Percentiles rank a stretch among this genome's conserved stretches.
phyloP scores from a whole-genome alignment of 2,888 invertebrate species.

The Hedya salicella region DNA sequence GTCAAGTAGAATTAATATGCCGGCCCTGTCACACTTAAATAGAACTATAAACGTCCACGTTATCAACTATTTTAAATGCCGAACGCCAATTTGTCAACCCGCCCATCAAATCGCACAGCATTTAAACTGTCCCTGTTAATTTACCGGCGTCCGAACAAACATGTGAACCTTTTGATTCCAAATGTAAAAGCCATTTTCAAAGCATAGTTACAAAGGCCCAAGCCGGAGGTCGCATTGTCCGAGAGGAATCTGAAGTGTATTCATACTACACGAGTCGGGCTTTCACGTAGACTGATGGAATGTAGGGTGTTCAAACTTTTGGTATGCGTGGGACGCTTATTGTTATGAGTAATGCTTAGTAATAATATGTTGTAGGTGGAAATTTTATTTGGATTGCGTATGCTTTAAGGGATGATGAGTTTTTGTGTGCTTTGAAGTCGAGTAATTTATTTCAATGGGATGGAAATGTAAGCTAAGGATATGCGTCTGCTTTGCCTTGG shows the following conservation, averaged over 20 bases:
- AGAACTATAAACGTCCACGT: neutral
- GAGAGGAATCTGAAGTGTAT: slow-evolving; percentile 37
- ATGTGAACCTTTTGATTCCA: slow-evolving; percentile 38
- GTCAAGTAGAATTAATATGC: too few relatives aligned
- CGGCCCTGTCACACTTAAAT: too few relatives aligned
- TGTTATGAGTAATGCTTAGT: slow-evolving; percentile 37
- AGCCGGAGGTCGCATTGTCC: slow-evolving; percentile 37
- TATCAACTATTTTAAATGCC: neutral
- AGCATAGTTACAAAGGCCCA: slow-evolving; percentile 40
- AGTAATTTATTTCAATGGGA: neutral
- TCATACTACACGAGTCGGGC: slow-evolving; percentile 36
- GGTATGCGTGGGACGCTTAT: slow-evolving; percentile 40
- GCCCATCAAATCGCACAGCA: neutral
- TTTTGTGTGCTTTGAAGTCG: neutral
- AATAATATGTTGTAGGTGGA: slow-evolving; percentile 12
- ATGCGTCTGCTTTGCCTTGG: neutral
- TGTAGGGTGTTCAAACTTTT: slow-evolving; percentile 42
- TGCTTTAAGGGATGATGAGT: neutral
- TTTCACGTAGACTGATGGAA: slow-evolving; percentile 42
- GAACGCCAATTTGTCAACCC: neutral
- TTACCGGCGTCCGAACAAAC: slow-evolving; percentile 14
- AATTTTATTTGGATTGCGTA: slow-evolving; percentile 22
- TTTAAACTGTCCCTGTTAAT: slow-evolving; percentile 22
- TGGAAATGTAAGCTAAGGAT: neutral
- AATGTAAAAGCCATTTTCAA: slow-evolving; percentile 41